A percentile compares a stretch with the other conserved stretches of the same genome.
Conservation (phyloP, 1,140 invertebrate genomes). For the Phymastichus coffea region DNA sequence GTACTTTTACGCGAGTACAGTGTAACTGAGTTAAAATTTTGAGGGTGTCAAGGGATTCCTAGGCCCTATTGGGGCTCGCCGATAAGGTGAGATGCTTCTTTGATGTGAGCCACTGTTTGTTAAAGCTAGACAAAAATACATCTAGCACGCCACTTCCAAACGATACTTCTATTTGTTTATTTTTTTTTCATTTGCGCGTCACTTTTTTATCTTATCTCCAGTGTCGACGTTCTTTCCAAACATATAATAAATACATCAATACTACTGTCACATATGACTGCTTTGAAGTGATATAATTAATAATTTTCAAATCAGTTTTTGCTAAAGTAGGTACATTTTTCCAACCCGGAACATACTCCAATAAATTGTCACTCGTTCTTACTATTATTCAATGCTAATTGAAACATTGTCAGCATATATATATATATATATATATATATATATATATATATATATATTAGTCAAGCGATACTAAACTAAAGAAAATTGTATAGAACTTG, state of each 20-base stretch:
- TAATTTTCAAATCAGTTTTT: slow-evolving; percentile 6
- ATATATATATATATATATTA: no score
- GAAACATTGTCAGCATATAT: no score
- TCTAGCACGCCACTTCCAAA: not conserved
- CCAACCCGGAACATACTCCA: slow-evolving; percentile 16
- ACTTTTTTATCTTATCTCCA: not conserved
- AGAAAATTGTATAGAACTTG: no score
- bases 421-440: no score
- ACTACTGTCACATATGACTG: not conserved
- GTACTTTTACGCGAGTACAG: slow-evolving; percentile 14
- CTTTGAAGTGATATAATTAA: not conserved
- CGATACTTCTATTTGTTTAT: slow-evolving; percentile 5
- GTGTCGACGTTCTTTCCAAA: no score
- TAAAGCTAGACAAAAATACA: slow-evolving; percentile 1
- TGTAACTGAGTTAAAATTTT: not conserved
- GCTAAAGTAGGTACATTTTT: not conserved
- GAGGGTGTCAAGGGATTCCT: not conserved
- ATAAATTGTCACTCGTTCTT: slow-evolving; percentile 23
- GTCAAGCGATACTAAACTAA: no score
- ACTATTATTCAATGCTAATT: no score
- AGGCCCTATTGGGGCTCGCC: slow-evolving; percentile 14
- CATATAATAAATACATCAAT: no score
- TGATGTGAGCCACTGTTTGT: not conserved
- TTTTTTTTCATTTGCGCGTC: not conserved
- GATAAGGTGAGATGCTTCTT: slow-evolving; percentile 10